Evolutionary conservation across 2,113 vertebrate genomes (phyloP), one percentile per base, ranked within the genome.

Genomic region (Platichthys stellatus): DNA sequence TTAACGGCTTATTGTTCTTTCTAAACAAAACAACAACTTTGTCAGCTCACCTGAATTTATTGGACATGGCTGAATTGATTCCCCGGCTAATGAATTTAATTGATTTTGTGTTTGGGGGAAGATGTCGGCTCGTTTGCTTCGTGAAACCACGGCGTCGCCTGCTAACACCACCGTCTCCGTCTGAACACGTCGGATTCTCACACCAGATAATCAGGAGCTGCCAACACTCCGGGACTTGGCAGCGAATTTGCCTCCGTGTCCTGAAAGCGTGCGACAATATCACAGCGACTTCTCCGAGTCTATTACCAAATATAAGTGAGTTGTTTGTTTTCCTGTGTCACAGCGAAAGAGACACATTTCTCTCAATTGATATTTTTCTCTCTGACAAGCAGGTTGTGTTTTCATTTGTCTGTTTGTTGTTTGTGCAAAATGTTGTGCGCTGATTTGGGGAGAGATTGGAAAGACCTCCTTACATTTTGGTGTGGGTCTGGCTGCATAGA

Each of bases 1-100:
- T 24, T 24, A 83, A 71, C 59, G 67, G 47, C 63, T 76, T 68
- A 65, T 81, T 74, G 40, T 66, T 40, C 63, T 53, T 76, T 76
- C 61, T 20, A 47, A 78, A 81, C 62, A 66, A 81, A 78, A 43
- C 26, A 14, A 43, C 28, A 69, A 72, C 47, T 18, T 47, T 74
- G 31, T 70, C n/a, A 20, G 70, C 75, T 74, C 40, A 60, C 12
- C 24, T 65, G 26, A 67, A 72, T 80, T 63, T 57, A 81, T 72
- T 38, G 58, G 67, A 78, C 64, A 24, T 20, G 69, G 63, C 0
- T 43, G 54, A 80, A 67, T 26, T 69, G 57, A 74, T 81, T 76
- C 38, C 24, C 38, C 24, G 18, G 1, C 43, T 65, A 66, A 79
- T 66, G 64, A 1, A 76, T 65, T 62, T 75, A 57, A 85, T 79